Conservation (phyloP, 1,140 invertebrate genomes). For the Drosophila gunungcola region DNA sequence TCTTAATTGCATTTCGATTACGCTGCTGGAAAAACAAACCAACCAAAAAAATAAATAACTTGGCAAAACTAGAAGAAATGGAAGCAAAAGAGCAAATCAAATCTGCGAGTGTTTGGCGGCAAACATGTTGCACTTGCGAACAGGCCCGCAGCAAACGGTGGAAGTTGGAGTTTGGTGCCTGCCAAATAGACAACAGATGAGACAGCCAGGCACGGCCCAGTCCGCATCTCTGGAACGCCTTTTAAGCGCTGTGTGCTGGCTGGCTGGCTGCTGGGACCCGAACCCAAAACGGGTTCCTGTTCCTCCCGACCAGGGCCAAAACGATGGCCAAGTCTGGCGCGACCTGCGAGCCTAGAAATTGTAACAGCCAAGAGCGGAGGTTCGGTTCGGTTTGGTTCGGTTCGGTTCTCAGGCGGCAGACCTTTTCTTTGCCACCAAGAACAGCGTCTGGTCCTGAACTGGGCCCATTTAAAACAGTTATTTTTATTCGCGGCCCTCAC, state of each 20-base stretch:
- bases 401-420: conserved; percentile 50
- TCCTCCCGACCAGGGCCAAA: conserved; percentile 15
- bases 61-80: conserved; percentile 29
- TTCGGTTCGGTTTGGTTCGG: conserved; percentile 44
- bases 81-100: conserved; percentile 58
- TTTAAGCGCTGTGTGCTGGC: conserved; percentile 36
- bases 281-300: conserved; percentile 58
- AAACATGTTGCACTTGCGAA: conserved; percentile 59
- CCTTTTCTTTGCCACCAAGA: conserved; percentile 25
- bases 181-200: conserved; percentile 80
- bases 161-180: conserved; percentile 39
- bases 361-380: conserved; percentile 63
- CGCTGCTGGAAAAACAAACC: conserved; percentile 63
- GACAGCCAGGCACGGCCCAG: conserved; percentile 67
- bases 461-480: conserved; percentile 82
- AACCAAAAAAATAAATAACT: conserved; percentile 40
- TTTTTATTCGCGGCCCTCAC: conserved; percentile 48
- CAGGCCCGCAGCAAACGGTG: conserved; percentile 69
- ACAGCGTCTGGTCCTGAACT: conserved; percentile 57
- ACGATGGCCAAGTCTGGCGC: conserved; percentile 20
- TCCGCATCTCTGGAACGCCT: conserved; percentile 61
- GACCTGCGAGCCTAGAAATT: conserved; percentile 44
- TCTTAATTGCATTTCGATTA: conserved; percentile 83
- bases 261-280: background rate
- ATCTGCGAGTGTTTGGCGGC: conserved; percentile 46